Evolutionary conservation across 2,888 invertebrate species (phyloP).

Genomic region (Oscheius onirici): DNA sequence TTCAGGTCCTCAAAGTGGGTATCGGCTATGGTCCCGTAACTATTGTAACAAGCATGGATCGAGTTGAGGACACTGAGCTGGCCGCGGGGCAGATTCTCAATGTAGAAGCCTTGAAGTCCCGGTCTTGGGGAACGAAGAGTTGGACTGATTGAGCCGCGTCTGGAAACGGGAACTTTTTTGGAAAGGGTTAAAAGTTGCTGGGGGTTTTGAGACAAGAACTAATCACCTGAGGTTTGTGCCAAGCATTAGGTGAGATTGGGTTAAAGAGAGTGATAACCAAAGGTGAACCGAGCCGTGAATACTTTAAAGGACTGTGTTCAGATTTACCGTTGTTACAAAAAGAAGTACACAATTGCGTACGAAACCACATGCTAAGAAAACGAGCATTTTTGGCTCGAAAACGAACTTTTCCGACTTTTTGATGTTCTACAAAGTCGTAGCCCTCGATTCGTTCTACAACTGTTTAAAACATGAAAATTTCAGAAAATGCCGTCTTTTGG

Average conservation of each 20-base stretch:
- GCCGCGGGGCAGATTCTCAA: not conserved
- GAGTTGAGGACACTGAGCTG: not conserved
- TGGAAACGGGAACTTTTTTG: not conserved
- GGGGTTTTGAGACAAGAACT: not conserved
- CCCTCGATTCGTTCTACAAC: no score
- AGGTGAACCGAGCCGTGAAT: no score
- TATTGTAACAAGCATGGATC: not conserved
- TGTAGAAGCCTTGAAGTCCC: slow-evolving; percentile 25
- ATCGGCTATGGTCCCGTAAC: slow-evolving; percentile 13
- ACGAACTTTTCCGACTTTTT: no score
- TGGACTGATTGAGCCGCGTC: slow-evolving; percentile 7
- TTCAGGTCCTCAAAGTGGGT: slow-evolving; percentile 2
- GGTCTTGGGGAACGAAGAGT: not conserved
- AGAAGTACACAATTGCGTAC: no score
- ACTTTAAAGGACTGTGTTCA: no score
- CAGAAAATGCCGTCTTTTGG: no score
- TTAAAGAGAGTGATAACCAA: not conserved
- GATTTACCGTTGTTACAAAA: no score
- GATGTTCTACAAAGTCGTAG: no score
- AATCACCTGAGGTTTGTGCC: not conserved
- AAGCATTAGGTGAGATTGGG: not conserved
- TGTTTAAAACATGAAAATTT: no score
- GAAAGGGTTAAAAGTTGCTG: not conserved
- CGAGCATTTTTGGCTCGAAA: no score
- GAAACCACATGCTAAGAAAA: no score